A percentile compares a stretch with the other conserved stretches of the same genome.
These are phyloP conservation scores for Alviniconcha marisindica DNA, from an alignment of 1,140 invertebrate species.

Conservation along the genomic window DNA sequence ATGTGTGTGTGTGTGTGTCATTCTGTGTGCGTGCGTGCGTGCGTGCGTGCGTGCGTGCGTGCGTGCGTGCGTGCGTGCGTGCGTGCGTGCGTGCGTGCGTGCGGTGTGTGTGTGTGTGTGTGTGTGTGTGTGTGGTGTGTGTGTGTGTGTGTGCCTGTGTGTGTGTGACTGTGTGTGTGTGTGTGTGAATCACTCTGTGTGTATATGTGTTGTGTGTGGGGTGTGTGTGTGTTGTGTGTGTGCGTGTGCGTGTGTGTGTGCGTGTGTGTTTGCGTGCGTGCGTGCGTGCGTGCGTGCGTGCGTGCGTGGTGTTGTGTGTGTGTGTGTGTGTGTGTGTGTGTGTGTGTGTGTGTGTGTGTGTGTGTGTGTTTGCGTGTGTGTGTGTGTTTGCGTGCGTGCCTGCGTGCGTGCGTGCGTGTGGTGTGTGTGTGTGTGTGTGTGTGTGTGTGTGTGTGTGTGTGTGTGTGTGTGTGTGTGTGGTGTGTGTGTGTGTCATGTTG, in stretches of 20 bases:
- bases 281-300: slow-evolving; percentile 6
- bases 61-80: background rate
- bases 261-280: background rate
- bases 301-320: background rate
- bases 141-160: no score
- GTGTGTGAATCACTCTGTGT: no score
- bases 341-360: slow-evolving; percentile 18
- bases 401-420: slow-evolving; percentile 8
- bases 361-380: slow-evolving; percentile 13
- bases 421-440: slow-evolving; percentile 3
- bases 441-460: no score
- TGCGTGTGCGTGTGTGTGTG: background rate
- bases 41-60: background rate
- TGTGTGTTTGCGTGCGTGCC: background rate
- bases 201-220: no score
- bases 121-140: no score
- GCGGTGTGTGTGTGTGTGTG: background rate
- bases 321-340: background rate
- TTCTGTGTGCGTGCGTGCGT: no score
- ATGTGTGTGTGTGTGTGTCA: no score
- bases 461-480: background rate
- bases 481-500: background rate
- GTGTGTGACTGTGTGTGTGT: no score
- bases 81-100: background rate
- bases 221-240: slow-evolving; percentile 21